phyloP scores from a whole-genome alignment of 2,888 invertebrate species.

The Limnephilus lunatus region DNA sequence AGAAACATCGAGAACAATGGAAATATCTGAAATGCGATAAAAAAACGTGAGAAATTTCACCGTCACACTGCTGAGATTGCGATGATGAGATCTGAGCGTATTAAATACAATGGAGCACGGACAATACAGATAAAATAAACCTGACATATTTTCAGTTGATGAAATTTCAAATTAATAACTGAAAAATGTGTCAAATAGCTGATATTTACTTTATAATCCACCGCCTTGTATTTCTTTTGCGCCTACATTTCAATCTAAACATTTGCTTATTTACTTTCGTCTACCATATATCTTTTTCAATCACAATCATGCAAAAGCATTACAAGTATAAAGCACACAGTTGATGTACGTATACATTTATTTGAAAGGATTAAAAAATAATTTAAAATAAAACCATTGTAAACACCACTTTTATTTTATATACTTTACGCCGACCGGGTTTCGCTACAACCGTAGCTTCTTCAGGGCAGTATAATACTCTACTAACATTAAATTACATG shows the following conservation, averaged over 20 bases:
- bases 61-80: background rate
- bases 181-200: background rate
- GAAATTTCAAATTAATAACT: background rate
- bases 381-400: too few species aligned
- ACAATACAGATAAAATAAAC: background rate
- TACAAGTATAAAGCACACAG: too few species aligned
- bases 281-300: background rate
- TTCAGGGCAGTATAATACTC: too few species aligned
- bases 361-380: too few species aligned
- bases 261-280: background rate
- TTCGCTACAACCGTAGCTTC: too few species aligned
- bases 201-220: background rate
- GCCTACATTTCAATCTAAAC: background rate
- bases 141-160: background rate
- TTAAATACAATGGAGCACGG: conserved; percentile 5
- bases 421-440: too few species aligned
- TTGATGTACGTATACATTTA: too few species aligned
- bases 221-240: background rate
- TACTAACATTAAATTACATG: too few species aligned
- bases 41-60: conserved; percentile 7
- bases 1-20: conserved; percentile 30
- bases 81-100: background rate
- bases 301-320: background rate
- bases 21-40: conserved; percentile 33
- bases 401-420: too few species aligned